These are phyloP conservation scores for Phacellophora camtschatica DNA, from an alignment of 30 jellyfish, hydroid and myxozoan species.

Conservation along the genomic window DNA sequence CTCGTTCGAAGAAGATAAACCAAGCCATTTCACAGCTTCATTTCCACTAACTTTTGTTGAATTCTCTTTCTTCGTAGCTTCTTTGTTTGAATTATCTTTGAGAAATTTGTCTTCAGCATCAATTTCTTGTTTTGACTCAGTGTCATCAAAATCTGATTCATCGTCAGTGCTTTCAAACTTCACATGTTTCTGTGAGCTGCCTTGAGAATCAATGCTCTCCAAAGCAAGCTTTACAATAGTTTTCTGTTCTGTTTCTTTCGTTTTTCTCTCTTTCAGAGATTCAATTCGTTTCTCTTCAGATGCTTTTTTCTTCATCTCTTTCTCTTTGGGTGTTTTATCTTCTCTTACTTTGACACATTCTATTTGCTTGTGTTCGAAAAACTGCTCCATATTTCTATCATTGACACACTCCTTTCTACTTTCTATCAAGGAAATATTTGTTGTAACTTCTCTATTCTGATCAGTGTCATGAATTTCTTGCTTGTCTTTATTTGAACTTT, in stretches of 20 bases:
- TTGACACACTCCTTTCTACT: too few species aligned
- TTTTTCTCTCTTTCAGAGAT: slow-evolving; percentile 27
- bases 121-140: neutral
- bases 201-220: slow-evolving; percentile 17
- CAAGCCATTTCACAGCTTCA: slow-evolving; percentile 71
- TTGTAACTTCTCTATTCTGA: too few species aligned
- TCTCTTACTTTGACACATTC: too few species aligned
- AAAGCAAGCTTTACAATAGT: slow-evolving; percentile 47
- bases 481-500: too few species aligned
- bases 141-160: neutral
- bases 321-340: too few species aligned
- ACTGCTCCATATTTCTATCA: too few species aligned
- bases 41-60: slow-evolving; percentile 16
- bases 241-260: slow-evolving; percentile 6
- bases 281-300: slow-evolving; percentile 59
- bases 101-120: too few species aligned
- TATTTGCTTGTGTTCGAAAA: too few species aligned
- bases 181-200: neutral
- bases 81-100: too few species aligned
- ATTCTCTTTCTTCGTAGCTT: too few species aligned
- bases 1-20: slow-evolving; percentile 18
- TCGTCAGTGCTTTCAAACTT: slow-evolving; percentile 10
- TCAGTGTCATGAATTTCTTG: too few species aligned
- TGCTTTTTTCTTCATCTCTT: slow-evolving; percentile 4
- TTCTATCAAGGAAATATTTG: too few species aligned